Evolutionary conservation across 1,140 invertebrate species (phyloP).

Genomic region (Drosophila micromelanica): DNA sequence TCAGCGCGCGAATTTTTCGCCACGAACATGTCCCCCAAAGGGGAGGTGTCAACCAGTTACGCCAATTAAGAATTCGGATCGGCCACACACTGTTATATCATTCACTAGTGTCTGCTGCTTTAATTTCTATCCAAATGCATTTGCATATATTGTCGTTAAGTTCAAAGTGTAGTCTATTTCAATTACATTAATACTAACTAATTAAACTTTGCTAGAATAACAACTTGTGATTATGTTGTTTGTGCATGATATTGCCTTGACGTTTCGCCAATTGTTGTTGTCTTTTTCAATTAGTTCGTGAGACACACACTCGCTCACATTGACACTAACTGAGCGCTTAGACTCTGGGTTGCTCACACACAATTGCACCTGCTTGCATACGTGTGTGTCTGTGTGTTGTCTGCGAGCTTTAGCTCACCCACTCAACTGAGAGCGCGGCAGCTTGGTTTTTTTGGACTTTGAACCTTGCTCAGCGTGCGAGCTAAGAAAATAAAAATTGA

Average conservation of each 20-base stretch:
- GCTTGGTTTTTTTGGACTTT: constrained; percentile 63
- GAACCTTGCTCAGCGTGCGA: constrained; percentile 65
- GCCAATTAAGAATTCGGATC: constrained; percentile 22
- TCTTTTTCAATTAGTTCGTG: constrained; percentile 43
- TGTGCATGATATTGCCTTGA: constrained; percentile 31
- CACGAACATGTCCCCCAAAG: too few relatives aligned
- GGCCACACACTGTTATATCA: constrained; percentile 16
- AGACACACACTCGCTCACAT: constrained; percentile 6
- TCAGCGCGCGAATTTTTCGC: not conserved
- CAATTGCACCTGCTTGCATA: constrained; percentile 46
- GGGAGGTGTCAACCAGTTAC: constrained; percentile 6
- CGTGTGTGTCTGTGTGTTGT: constrained; percentile 28
- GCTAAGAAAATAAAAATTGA: constrained; percentile 53
- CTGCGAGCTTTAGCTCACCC: constrained; percentile 47
- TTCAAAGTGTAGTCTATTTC: not conserved
- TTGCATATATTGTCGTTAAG: not conserved
- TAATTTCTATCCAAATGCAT: not conserved
- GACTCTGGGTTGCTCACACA: constrained; percentile 24
- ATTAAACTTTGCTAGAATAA: constrained; percentile 7
- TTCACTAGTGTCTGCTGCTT: constrained; percentile 14
- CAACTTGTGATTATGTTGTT: constrained; percentile 6
- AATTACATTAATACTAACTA: constrained; percentile 9
- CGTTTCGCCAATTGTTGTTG: constrained; percentile 42
- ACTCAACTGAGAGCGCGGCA: constrained; percentile 32
- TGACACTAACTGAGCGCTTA: not conserved